Base-by-base conservation (phyloP, 2,888 invertebrate species). In the Cryptocephalus primarius region DNA sequence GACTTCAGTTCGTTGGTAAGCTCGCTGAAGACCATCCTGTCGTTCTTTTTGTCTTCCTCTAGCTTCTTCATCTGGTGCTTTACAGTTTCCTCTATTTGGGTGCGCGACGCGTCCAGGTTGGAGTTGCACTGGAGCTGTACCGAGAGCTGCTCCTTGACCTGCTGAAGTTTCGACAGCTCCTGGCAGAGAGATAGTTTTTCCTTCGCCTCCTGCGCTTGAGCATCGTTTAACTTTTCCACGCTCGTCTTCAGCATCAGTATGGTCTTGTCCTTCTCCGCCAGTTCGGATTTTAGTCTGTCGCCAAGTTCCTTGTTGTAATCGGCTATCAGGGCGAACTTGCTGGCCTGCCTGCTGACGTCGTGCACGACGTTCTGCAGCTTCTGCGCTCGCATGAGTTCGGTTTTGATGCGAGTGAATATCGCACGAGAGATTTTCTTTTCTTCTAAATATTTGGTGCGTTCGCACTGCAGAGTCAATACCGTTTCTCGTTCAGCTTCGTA, bases 241-340 rank as follows among this genome's bases (percentile, higher is more conserved):
- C 57, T 66, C 8, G 45, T 52, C 51, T 62, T 58, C n/a, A 69
- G 52, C 41, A 66, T 57, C 6, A 48, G 45, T 31, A 69, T 69
- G 34, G 59, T 57, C 13, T 53, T 56, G 38, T 69, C 66, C 44
- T 59, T 60, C 48, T 64, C 62, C 22, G 57, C 52, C 1, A 68
- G 59, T 53, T 66, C 67, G 11, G 49, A 46, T 54, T 67, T 65
- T 8, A 68, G 50, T 49, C 65, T 63, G 43, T 66, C 63, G 8
- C 66, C 66, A 31, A 68, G 38, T 52, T 66, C 58, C 52, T 66
- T 66, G 49, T 67, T 70, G 57, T 62, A 69, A 50, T 68, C 67
- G 3, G 62, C 68, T 41, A 68, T 62, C 42, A 67, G 68, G n/a
- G 63, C 62, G 40, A 69, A 51, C 51, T 64, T 60, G 47, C 60